phyloP scores from a whole-genome alignment of 2,888 invertebrate genomes.

The Autographa gamma region DNA sequence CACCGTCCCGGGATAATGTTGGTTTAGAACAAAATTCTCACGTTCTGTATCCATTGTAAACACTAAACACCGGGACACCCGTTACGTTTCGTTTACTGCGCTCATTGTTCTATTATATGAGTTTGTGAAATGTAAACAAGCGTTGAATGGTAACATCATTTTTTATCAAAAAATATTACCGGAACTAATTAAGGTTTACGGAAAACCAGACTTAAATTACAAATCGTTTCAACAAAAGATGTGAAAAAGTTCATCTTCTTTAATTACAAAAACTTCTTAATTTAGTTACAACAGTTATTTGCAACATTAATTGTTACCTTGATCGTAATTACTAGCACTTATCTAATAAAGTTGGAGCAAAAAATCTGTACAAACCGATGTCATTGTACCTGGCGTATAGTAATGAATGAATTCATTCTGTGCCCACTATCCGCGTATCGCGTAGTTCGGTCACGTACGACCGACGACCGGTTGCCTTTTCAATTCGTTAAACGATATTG shows the following conservation, averaged over 20 bases:
- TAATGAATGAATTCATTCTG: slow-evolving; percentile 71
- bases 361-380: slow-evolving; percentile 60
- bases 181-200: slow-evolving; percentile 16
- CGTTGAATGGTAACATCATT: slow-evolving; percentile 68
- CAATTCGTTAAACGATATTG: slow-evolving; percentile 68
- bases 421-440: slow-evolving; percentile 63
- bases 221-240: neutral
- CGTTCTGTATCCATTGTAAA: slow-evolving; percentile 84
- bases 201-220: neutral
- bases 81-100: slow-evolving; percentile 83
- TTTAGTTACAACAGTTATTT: slow-evolving; percentile 14
- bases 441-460: slow-evolving; percentile 77
- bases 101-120: slow-evolving; percentile 81
- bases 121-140: slow-evolving; percentile 84
- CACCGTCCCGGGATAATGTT: slow-evolving; percentile 74
- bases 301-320: slow-evolving; percentile 37
- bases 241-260: neutral
- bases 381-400: slow-evolving; percentile 63
- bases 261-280: neutral
- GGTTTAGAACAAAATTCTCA: slow-evolving; percentile 84
- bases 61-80: slow-evolving; percentile 76
- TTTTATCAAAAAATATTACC: slow-evolving; percentile 42
- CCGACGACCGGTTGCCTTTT: slow-evolving; percentile 69
- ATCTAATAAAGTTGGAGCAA: slow-evolving; percentile 38
- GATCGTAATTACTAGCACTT: slow-evolving; percentile 45